These are phyloP conservation scores for Ctenochaetus hawaiiensis DNA, from an alignment of 2,797 vertebrate species.

Conservation along the genomic window DNA sequence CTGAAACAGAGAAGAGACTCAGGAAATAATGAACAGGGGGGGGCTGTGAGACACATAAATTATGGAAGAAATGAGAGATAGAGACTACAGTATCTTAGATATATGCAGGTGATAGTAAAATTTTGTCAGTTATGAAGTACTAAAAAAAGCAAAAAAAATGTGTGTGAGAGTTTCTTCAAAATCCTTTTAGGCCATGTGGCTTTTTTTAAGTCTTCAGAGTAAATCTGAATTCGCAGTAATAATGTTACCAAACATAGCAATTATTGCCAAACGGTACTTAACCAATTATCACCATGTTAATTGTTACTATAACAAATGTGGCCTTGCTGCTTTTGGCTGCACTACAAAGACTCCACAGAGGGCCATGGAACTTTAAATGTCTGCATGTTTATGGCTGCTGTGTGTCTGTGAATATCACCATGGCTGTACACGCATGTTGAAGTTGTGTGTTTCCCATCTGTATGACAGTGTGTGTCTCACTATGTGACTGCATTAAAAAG, in stretches of 20 bases:
- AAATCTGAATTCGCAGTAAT: conserved; percentile 50
- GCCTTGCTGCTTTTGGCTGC: conserved; percentile 37
- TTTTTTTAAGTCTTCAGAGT: conserved; percentile 30
- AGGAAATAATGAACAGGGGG: conserved; percentile 54
- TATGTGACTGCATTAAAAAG: conserved; percentile 47
- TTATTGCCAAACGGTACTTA: conserved; percentile 54
- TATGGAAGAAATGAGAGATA: conserved; percentile 65
- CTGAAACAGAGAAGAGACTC: conserved; percentile 62
- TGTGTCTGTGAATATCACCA: conserved; percentile 10
- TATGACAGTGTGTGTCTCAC: conserved; percentile 26
- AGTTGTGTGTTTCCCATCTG: conserved; percentile 25
- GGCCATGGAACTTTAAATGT: conserved; percentile 31
- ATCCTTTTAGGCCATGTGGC: conserved; percentile 6
- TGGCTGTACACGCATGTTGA: conserved; percentile 13
- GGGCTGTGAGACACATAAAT: conserved; percentile 64
- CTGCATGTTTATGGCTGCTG: conserved; percentile 33
- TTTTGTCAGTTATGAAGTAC: conserved; percentile 44
- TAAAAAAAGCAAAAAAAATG: background rate
- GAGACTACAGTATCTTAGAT: conserved; percentile 51
- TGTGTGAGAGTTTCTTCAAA: conserved; percentile 23
- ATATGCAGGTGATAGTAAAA: conserved; percentile 42
- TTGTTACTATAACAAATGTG: conserved; percentile 54
- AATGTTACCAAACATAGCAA: conserved; percentile 36
- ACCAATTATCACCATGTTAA: conserved; percentile 59
- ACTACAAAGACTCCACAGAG: conserved; percentile 38